Percentiles rank a stretch among this genome's conserved stretches.
phyloP scores from a whole-genome alignment of 2,113 vertebrate species.

The Motacilla alba region DNA sequence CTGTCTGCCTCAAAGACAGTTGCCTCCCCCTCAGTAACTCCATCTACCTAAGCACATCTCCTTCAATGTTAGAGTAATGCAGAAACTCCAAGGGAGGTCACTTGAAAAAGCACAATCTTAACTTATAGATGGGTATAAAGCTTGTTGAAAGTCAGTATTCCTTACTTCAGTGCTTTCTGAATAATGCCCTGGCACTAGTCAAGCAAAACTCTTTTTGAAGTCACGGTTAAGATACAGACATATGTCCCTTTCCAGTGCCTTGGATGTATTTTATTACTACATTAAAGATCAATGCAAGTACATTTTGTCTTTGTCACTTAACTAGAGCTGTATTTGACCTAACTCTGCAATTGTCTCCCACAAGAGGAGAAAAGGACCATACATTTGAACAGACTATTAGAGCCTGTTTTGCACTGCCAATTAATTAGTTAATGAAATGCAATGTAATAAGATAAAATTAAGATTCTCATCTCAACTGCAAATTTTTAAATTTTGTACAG shows the following conservation, averaged over 20 bases:
- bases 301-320: slow-evolving; percentile 17
- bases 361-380: background rate
- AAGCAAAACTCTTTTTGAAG: slow-evolving; percentile 13
- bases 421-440: slow-evolving; percentile 27
- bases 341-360: background rate
- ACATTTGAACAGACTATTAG: background rate
- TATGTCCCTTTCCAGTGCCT: background rate
- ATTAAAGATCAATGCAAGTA: slow-evolving; percentile 4
- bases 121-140: background rate
- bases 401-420: background rate
- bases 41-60: background rate
- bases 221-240: background rate
- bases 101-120: background rate
- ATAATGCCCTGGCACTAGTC: background rate
- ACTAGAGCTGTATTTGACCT: background rate
- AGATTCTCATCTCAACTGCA: background rate
- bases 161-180: background rate
- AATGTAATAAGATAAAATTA: background rate
- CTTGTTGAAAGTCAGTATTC: background rate
- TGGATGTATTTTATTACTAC: background rate
- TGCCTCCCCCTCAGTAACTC: background rate
- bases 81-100: background rate
- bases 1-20: background rate
- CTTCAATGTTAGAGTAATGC: background rate
- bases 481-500: background rate